phyloP scores from a whole-genome alignment of 1,140 invertebrate genomes.

The Chionoecetes opilio region DNA sequence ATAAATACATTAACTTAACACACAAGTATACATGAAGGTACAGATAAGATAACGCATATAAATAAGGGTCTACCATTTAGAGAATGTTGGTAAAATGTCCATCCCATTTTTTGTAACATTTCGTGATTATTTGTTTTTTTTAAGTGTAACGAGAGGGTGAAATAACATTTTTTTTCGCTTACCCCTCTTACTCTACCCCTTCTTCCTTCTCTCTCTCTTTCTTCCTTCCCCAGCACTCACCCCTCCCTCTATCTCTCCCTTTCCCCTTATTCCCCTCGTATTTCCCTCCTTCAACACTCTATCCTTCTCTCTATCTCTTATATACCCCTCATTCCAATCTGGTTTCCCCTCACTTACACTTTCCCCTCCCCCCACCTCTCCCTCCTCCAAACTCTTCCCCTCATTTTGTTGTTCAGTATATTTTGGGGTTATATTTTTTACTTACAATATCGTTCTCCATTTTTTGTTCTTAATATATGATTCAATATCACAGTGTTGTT shows the following conservation, averaged over 20 bases:
- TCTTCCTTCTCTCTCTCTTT: no score
- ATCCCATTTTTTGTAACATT: background rate
- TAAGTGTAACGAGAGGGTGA: background rate
- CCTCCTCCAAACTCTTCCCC: background rate
- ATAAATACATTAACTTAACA: background rate
- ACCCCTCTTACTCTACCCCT: no score
- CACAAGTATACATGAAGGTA: background rate
- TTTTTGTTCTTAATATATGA: slow-evolving; percentile 18
- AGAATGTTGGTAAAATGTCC: background rate
- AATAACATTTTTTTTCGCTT: background rate
- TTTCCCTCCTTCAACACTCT: no score
- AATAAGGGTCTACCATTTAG: background rate
- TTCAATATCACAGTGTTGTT: slow-evolving; percentile 19
- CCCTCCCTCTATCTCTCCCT: no score
- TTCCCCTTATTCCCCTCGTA: background rate
- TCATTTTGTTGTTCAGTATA: background rate
- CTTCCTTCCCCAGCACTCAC: no score
- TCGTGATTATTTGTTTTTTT: slow-evolving; percentile 6
- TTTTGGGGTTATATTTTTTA: slow-evolving; percentile 17
- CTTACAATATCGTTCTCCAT: background rate
- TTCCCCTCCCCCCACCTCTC: background rate
- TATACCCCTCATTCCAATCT: background rate
- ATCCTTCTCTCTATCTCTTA: no score
- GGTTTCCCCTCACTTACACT: background rate
- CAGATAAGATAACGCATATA: background rate